phyloP scores from a whole-genome alignment of 2,113 vertebrate species.

The Myotis yumanensis region DNA sequence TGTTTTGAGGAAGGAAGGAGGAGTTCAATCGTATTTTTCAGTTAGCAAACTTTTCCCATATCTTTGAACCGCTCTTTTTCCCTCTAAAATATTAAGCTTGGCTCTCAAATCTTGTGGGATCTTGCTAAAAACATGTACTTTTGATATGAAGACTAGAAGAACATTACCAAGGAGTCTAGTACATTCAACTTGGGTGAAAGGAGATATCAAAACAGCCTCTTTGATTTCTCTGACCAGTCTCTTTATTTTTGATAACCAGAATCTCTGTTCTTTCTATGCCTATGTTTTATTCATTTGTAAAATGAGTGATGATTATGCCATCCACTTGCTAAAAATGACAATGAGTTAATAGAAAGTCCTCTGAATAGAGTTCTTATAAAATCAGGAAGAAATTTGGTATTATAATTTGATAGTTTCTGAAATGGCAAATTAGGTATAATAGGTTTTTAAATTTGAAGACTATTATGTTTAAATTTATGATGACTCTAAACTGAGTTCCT shows the following conservation, averaged over 20 bases:
- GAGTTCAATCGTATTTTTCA: not conserved
- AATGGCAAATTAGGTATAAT: not conserved
- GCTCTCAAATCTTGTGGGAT: not conserved
- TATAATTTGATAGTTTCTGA: not conserved
- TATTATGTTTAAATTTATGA: not conserved
- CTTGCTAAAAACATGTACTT: not conserved
- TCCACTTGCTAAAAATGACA: not conserved
- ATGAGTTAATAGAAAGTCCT: not conserved
- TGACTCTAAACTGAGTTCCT: not conserved
- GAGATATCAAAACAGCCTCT: not conserved
- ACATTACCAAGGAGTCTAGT: not conserved
- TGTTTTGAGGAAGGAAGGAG: not conserved
- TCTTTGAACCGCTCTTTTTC: not conserved
- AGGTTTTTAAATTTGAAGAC: not conserved
- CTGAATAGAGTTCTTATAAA: not conserved
- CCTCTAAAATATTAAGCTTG: not conserved
- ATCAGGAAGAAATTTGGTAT: not conserved
- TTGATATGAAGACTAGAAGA: not conserved
- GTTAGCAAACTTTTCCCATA: not conserved
- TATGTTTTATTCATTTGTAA: not conserved
- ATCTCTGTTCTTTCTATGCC: not conserved
- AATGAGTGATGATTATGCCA: not conserved
- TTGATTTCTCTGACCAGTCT: not conserved
- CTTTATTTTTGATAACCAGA: not conserved
- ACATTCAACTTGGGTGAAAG: not conserved